phyloP scores from a whole-genome alignment of 2,113 vertebrate genomes.

The Hoplias malabaricus region DNA sequence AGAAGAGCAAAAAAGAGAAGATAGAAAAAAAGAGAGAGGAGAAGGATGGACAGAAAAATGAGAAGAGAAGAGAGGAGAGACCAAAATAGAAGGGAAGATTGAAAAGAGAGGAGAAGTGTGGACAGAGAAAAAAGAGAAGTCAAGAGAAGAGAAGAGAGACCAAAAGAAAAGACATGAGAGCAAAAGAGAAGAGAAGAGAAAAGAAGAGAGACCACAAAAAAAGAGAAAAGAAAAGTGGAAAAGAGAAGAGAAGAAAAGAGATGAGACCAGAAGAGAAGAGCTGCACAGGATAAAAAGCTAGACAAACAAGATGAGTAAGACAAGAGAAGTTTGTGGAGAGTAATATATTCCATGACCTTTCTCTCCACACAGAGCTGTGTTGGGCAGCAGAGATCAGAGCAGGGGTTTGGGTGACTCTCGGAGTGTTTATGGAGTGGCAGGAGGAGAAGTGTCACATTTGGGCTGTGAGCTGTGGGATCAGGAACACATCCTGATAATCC shows the following conservation, averaged over 20 bases:
- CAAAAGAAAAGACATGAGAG: too few relatives aligned
- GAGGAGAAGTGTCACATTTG: not conserved
- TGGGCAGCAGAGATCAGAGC: not conserved
- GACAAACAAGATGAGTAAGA: not conserved
- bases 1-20: not conserved
- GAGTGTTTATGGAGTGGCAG: not conserved
- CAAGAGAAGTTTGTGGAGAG: not conserved
- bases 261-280: not conserved
- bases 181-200: not conserved
- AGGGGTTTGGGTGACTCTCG: not conserved
- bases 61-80: too few relatives aligned
- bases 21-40: not conserved
- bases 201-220: not conserved
- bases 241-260: not conserved
- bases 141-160: not conserved
- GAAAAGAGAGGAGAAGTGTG: not conserved
- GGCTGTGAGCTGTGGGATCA: not conserved
- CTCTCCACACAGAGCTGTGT: not conserved
- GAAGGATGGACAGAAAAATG: not conserved
- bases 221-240: not conserved
- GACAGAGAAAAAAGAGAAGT: not conserved
- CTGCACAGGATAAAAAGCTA: not conserved
- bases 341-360: not conserved
- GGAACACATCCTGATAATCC: slow-evolving; percentile 9
- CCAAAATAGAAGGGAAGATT: not conserved